These are phyloP conservation scores for Alcis repandata DNA, from an alignment of 2,888 invertebrate genomes.

Conservation along the genomic window DNA sequence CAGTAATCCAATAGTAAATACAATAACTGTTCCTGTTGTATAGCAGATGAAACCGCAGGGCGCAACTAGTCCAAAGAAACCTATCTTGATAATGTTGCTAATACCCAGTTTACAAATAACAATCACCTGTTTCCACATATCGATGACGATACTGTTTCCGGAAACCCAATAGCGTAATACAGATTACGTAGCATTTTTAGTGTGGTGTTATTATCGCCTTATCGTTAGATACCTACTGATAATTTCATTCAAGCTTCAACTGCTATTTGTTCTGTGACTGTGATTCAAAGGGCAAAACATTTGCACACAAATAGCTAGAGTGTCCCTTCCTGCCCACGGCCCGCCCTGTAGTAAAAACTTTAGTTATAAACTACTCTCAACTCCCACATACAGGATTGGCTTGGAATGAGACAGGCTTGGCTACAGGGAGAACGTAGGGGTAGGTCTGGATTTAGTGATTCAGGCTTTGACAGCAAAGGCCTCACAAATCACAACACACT, in stretches of 20 bases:
- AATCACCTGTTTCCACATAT: constrained; percentile 17
- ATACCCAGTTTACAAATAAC: neutral
- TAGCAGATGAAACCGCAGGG: too few relatives aligned
- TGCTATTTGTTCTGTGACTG: too few relatives aligned
- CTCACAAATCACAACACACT: too few relatives aligned
- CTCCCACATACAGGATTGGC: constrained; percentile 48
- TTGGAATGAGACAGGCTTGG: constrained; percentile 16
- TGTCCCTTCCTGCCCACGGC: constrained; percentile 42
- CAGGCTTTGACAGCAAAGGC: too few relatives aligned
- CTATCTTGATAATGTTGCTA: too few relatives aligned
- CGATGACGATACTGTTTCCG: constrained; percentile 8
- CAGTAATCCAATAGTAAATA: too few relatives aligned
- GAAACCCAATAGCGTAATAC: constrained; percentile 7
- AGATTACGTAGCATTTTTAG: constrained; percentile 1
- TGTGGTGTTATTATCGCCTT: neutral
- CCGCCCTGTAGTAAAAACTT: constrained; percentile 49
- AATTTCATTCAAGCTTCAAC: neutral
- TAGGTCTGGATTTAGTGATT: too few relatives aligned
- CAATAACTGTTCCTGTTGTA: too few relatives aligned
- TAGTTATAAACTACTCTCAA: constrained; percentile 53
- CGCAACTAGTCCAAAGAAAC: too few relatives aligned
- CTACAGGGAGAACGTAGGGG: neutral
- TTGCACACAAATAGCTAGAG: constrained; percentile 25
- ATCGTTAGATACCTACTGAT: constrained; percentile 2
- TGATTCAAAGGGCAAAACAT: constrained; percentile 14